Conservation (phyloP, 2,888 invertebrate species). For the Drosophila gaucha region DNA sequence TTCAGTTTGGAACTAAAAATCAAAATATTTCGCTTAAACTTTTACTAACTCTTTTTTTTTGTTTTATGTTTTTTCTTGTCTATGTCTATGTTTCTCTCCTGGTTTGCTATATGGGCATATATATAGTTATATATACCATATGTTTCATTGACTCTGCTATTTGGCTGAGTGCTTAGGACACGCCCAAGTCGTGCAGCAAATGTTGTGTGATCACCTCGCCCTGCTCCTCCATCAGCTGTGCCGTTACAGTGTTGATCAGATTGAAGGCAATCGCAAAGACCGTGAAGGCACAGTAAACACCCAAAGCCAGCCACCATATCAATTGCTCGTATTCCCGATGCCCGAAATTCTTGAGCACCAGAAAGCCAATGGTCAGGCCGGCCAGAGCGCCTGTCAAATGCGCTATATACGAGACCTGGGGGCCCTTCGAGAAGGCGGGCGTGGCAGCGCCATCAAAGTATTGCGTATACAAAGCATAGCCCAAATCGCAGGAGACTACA, state of each 20-base stretch:
- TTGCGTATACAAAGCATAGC: constrained; percentile 97
- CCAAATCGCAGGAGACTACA: constrained; percentile 95
- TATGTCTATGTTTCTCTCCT: constrained; percentile 51
- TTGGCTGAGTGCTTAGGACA: constrained; percentile 77
- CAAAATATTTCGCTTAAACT: no score
- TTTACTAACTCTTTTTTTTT: constrained; percentile 19
- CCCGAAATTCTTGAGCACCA: constrained; percentile 98
- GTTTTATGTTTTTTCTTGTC: constrained; percentile 24
- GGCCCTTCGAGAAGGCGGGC: constrained; percentile 83
- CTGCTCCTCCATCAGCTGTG: constrained; percentile 84
- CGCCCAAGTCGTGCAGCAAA: constrained; percentile 85
- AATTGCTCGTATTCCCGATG: constrained; percentile 96
- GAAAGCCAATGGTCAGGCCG: constrained; percentile 96
- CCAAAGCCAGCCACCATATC: constrained; percentile 97
- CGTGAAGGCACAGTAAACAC: constrained; percentile 96
- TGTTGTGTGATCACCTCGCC: constrained; percentile 84
- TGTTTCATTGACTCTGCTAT: constrained; percentile 1
- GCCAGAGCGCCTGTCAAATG: constrained; percentile 97
- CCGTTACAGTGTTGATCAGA: constrained; percentile 87
- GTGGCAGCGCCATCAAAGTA: constrained; percentile 85
- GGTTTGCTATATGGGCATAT: constrained; percentile 6
- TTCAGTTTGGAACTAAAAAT: constrained; percentile 74
- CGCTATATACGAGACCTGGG: constrained; percentile 97
- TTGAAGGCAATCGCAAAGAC: constrained; percentile 97
- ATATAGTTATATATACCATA: constrained; percentile 8